These are phyloP conservation scores for Spongia lamella DNA, from an alignment of 37 sponge, comb jelly and placozoan genomes.

Conservation along the genomic window DNA sequence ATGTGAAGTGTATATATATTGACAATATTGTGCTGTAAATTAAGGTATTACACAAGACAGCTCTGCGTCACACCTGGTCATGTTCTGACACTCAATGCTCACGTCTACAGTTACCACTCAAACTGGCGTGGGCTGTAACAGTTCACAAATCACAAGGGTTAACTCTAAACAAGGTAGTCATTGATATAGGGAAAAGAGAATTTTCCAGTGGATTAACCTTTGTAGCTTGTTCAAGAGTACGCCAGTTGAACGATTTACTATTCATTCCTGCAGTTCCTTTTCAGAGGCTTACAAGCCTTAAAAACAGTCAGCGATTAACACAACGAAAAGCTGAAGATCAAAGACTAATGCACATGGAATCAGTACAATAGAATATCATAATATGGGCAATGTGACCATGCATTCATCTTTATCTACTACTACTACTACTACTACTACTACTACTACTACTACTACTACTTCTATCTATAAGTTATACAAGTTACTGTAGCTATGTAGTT, in stretches of 20 bases:
- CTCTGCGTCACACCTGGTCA: slow-evolving; percentile 7
- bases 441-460: too few relatives aligned
- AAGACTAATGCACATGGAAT: too few relatives aligned
- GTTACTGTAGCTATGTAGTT: too few relatives aligned
- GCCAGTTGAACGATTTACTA: slow-evolving; percentile 5
- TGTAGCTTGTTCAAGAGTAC: slow-evolving; percentile 43
- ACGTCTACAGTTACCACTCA: slow-evolving; percentile 10
- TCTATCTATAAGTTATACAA: too few relatives aligned
- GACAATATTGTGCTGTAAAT: too few relatives aligned
- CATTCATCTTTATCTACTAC: too few relatives aligned
- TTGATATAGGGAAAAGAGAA: slow-evolving; percentile 37
- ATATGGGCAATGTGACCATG: too few relatives aligned
- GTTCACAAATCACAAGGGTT: slow-evolving; percentile 49
- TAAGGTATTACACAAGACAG: slow-evolving; percentile 16
- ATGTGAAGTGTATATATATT: too few relatives aligned
- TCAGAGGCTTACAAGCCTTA: slow-evolving; percentile 13
- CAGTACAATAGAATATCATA: too few relatives aligned
- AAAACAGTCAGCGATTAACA: slow-evolving; percentile 1
- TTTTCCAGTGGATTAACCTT: slow-evolving; percentile 37
- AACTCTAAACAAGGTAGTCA: slow-evolving; percentile 25
- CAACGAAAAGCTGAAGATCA: slow-evolving; percentile 23
- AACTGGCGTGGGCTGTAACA: too few relatives aligned
- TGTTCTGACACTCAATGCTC: neutral
- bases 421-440: too few relatives aligned
- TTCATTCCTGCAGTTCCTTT: slow-evolving; percentile 11